Evolutionary conservation across 2,888 invertebrate genomes (phyloP).

Genomic region (Electrophaes corylata): DNA sequence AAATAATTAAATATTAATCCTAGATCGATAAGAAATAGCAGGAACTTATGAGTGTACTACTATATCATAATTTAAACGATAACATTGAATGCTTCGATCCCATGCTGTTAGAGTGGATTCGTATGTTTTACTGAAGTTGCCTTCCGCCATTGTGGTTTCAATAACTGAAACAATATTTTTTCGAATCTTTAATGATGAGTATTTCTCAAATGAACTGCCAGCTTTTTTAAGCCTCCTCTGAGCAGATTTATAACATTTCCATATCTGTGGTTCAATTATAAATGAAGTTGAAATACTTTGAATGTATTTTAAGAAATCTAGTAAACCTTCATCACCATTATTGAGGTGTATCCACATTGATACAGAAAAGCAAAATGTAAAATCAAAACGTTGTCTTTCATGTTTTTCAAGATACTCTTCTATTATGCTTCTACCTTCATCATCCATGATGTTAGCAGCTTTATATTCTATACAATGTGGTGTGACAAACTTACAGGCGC

Average conservation of each 20-base stretch:
- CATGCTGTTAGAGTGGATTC: slow-evolving; percentile 87
- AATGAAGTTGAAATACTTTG: slow-evolving; percentile 82
- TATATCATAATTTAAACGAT: slow-evolving; percentile 53
- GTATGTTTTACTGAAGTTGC: slow-evolving; percentile 78
- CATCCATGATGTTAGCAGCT: slow-evolving; percentile 85
- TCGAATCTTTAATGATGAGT: slow-evolving; percentile 84
- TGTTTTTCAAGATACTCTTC: slow-evolving; percentile 71
- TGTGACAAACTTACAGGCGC: slow-evolving; percentile 82
- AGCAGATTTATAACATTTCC: slow-evolving; percentile 93
- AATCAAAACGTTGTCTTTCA: slow-evolving; percentile 83
- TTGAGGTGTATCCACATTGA: slow-evolving; percentile 97
- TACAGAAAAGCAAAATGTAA: slow-evolving; percentile 91
- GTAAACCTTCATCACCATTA: slow-evolving; percentile 89
- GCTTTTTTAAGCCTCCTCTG: slow-evolving; percentile 87
- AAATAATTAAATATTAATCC: too few relatives aligned
- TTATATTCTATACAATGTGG: slow-evolving; percentile 79
- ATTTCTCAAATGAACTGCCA: slow-evolving; percentile 85
- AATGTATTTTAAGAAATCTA: slow-evolving; percentile 84
- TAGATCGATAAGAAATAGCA: too few relatives aligned
- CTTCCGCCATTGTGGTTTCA: slow-evolving; percentile 77
- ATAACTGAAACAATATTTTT: slow-evolving; percentile 86
- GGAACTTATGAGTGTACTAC: neutral
- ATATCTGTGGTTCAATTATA: slow-evolving; percentile 92
- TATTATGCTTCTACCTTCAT: slow-evolving; percentile 62
- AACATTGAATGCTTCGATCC: slow-evolving; percentile 88